Percentiles rank a stretch among this genome's conserved stretches.
These are phyloP conservation scores for Ophion costatus DNA, from an alignment of 2,888 invertebrate species.

Conservation along the genomic window DNA sequence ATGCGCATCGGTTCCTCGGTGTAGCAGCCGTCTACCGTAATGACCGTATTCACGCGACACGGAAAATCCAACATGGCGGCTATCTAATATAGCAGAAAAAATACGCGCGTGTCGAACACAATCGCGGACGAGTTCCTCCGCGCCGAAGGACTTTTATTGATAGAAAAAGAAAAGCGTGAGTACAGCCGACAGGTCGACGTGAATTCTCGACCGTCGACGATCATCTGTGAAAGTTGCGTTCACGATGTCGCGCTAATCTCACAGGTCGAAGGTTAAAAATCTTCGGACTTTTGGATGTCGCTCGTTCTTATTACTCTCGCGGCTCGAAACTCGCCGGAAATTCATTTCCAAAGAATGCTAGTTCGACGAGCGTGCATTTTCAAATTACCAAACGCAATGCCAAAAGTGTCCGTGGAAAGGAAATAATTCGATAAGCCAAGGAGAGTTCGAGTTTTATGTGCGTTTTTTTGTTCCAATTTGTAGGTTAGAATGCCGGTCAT, in stretches of 20 bases:
- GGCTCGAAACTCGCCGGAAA: background rate
- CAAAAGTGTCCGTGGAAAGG: background rate
- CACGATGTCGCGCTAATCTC: background rate
- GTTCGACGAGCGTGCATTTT: background rate
- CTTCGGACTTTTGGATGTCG: background rate
- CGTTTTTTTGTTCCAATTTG: background rate
- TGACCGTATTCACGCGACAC: constrained; percentile 8
- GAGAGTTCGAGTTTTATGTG: background rate
- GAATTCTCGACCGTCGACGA: background rate
- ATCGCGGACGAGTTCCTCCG: constrained; percentile 9
- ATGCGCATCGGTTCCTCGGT: constrained; percentile 19
- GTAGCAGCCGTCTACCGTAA: constrained; percentile 33
- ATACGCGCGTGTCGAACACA: constrained; percentile 49
- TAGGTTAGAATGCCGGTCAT: constrained; percentile 88
- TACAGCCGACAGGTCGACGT: background rate
- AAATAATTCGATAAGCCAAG: background rate
- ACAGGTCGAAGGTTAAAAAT: background rate
- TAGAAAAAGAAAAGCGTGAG: constrained; percentile 9
- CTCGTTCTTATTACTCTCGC: background rate
- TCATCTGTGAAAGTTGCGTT: background rate
- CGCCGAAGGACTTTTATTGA: background rate
- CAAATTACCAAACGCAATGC: background rate
- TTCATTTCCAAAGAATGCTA: background rate
- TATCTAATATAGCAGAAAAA: constrained; percentile 63
- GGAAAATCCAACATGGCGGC: constrained; percentile 71